A percentile compares a stretch with the other conserved stretches of the same genome.
phyloP scores from a whole-genome alignment of 2,113 vertebrate genomes.

The Euleptes europaea region DNA sequence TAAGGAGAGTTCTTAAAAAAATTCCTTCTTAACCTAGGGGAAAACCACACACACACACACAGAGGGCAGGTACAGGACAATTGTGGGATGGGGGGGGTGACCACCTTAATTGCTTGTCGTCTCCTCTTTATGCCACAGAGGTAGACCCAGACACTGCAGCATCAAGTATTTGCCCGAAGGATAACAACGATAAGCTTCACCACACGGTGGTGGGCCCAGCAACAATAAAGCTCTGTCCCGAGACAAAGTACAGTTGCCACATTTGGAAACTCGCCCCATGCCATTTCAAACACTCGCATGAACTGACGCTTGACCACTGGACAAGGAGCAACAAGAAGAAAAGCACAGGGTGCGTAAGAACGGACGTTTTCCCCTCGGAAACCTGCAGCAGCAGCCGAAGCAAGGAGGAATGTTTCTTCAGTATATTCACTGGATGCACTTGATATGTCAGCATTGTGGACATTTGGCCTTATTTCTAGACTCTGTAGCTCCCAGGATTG shows the following conservation, averaged over 20 bases:
- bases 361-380: conserved; percentile 36
- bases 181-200: not conserved
- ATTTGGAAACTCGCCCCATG: not conserved
- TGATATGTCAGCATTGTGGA: not conserved
- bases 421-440: not conserved
- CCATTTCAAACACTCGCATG: not conserved
- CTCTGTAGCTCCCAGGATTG: not conserved
- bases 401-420: conserved; percentile 42
- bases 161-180: not conserved
- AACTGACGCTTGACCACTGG: not conserved
- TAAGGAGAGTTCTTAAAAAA: conserved; percentile 25
- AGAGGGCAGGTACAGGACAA: not conserved
- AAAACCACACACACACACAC: not conserved
- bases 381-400: conserved; percentile 43
- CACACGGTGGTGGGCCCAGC: not conserved
- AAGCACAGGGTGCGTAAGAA: conserved; percentile 41
- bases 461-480: not conserved
- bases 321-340: not conserved
- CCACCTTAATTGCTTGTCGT: not conserved
- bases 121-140: not conserved
- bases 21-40: not conserved
- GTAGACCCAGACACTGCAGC: conserved; percentile 15
- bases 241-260: not conserved
- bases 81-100: not conserved
- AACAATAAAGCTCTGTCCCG: not conserved